phyloP scores from a whole-genome alignment of 2,888 invertebrate species.

The Heliconius ethilla region DNA sequence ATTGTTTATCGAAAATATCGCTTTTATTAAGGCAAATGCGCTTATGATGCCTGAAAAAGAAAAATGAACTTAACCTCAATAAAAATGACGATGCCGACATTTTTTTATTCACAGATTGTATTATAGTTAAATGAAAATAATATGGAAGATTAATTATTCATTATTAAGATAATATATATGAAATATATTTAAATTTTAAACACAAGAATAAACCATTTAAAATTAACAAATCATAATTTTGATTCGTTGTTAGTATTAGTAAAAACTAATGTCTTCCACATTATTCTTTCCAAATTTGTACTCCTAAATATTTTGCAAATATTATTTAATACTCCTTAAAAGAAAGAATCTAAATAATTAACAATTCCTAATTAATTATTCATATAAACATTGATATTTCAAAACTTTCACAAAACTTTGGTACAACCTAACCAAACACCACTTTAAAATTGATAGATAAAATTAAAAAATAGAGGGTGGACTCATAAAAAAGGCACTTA shows the following conservation, averaged over 20 bases:
- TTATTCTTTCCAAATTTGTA: background rate
- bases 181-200: no score
- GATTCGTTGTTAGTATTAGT: background rate
- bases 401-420: slow-evolving; percentile 4
- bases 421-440: background rate
- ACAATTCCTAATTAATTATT: background rate
- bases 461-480: background rate
- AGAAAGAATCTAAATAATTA: background rate
- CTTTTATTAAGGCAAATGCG: background rate
- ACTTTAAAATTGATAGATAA: background rate
- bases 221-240: no score
- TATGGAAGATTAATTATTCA: no score
- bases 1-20: background rate
- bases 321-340: background rate
- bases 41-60: background rate
- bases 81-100: no score
- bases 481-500: slow-evolving; percentile 32
- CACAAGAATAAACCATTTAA: no score
- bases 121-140: no score
- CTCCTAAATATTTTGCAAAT: background rate
- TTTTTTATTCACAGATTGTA: no score
- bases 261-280: background rate
- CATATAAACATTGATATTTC: background rate
- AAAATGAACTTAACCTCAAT: background rate
- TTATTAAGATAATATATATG: no score